Percentiles rank a stretch among this genome's conserved stretches.
Evolutionary conservation across 2,797 vertebrate species (phyloP).

Genomic region (Anguilla pacifica): DNA sequence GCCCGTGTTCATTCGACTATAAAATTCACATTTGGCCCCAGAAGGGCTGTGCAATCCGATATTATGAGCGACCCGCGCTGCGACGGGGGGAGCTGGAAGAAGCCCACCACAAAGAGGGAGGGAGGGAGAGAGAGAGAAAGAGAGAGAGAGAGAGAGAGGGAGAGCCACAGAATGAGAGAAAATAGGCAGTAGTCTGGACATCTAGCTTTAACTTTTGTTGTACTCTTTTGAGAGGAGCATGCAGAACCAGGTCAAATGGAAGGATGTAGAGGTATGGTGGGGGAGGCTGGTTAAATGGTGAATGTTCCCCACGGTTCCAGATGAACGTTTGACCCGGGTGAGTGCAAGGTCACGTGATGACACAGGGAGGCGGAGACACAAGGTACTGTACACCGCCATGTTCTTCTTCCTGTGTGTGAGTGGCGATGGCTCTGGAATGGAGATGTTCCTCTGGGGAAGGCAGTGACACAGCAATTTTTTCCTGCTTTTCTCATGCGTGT

Average conservation of each 20-base stretch:
- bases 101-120: background rate
- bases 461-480: slow-evolving; percentile 43
- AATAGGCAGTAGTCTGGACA: background rate
- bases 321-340: background rate
- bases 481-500: background rate
- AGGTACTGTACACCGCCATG: slow-evolving; percentile 69
- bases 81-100: slow-evolving; percentile 24
- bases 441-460: slow-evolving; percentile 42
- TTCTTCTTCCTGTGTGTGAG: slow-evolving; percentile 37
- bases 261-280: background rate
- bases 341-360: background rate
- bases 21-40: slow-evolving; percentile 81
- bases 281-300: background rate
- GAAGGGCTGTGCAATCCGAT: slow-evolving; percentile 79
- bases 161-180: slow-evolving; percentile 38
- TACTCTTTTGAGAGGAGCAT: background rate
- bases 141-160: slow-evolving; percentile 27
- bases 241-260: background rate
- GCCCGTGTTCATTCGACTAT: slow-evolving; percentile 79
- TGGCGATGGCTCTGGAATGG: slow-evolving; percentile 45
- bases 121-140: background rate
- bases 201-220: background rate
- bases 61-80: slow-evolving; percentile 68
- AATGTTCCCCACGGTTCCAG: background rate
- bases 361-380: slow-evolving; percentile 34